phyloP scores from a whole-genome alignment of 2,113 vertebrate species.

The Oreochromis spilurus region DNA sequence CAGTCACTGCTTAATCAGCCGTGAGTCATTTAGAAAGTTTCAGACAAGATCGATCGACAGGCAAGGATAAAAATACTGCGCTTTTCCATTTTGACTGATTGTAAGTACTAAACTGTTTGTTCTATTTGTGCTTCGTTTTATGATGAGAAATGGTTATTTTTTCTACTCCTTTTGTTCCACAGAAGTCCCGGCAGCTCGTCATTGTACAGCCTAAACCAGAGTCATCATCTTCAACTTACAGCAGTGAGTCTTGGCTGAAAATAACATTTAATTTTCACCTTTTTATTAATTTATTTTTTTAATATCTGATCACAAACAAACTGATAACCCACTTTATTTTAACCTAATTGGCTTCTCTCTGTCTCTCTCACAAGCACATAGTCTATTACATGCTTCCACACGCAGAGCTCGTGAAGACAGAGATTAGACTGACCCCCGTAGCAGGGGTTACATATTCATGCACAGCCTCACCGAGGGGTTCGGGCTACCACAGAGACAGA shows the following conservation, averaged over 20 bases:
- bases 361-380: not conserved
- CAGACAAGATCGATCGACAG: not conserved
- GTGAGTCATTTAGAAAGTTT: not conserved
- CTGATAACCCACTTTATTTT: not conserved
- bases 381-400: not conserved
- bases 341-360: not conserved
- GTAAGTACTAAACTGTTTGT: not conserved
- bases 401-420: not conserved
- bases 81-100: not conserved
- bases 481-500: not conserved
- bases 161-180: not conserved
- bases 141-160: not conserved
- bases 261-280: not conserved
- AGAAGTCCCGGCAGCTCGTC: conserved; percentile 61
- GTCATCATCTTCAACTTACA: conserved; percentile 19
- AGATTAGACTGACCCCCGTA: not conserved
- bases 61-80: not conserved
- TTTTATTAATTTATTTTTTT: accelerated
- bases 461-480: not conserved
- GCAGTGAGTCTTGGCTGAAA: conserved; percentile 50
- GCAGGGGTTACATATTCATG: conserved; percentile 8
- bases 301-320: not conserved
- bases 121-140: not conserved
- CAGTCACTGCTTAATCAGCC: not conserved
- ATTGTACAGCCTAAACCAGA: conserved; percentile 64